These are phyloP conservation scores for Atta cephalotes DNA, from an alignment of 1,140 invertebrate species.

Conservation along the genomic window DNA sequence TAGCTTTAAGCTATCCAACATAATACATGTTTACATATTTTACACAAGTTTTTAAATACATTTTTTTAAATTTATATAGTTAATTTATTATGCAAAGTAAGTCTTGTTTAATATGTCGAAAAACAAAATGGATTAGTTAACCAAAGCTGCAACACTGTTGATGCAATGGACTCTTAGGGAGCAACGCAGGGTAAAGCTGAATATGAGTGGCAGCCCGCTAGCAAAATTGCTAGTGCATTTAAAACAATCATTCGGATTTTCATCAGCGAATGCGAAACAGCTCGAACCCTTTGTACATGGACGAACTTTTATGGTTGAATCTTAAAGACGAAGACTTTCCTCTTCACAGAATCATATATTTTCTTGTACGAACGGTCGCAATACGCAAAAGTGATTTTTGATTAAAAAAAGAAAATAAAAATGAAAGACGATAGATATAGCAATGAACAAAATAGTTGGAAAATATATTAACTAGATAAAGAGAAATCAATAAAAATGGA, in stretches of 20 bases:
- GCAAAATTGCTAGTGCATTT: conserved; percentile 69
- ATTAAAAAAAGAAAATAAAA: neutral
- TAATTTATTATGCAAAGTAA: neutral
- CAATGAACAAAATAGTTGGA: conserved; percentile 8
- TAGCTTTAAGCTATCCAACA: neutral
- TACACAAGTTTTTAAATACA: neutral
- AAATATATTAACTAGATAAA: conserved; percentile 27
- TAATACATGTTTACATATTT: neutral
- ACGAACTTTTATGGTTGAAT: conserved; percentile 31
- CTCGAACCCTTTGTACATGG: conserved; percentile 45
- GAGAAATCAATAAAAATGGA: neutral
- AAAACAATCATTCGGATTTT: conserved; percentile 48
- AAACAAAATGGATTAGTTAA: conserved; percentile 44
- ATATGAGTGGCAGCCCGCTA: conserved; percentile 59
- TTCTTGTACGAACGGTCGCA: conserved; percentile 38
- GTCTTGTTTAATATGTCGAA: neutral
- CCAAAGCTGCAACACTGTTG: conserved; percentile 50
- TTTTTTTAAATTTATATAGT: neutral
- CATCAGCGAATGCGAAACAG: conserved; percentile 39
- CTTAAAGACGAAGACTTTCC: conserved; percentile 32
- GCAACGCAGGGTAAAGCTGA: conserved; percentile 42
- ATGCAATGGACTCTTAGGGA: conserved; percentile 38
- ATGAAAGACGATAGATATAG: conserved; percentile 5
- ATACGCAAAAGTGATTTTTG: conserved; percentile 29
- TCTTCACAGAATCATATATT: conserved; percentile 50